Evolutionary conservation across 2,888 invertebrate species (phyloP).

Genomic region (Julus scandinavius): DNA sequence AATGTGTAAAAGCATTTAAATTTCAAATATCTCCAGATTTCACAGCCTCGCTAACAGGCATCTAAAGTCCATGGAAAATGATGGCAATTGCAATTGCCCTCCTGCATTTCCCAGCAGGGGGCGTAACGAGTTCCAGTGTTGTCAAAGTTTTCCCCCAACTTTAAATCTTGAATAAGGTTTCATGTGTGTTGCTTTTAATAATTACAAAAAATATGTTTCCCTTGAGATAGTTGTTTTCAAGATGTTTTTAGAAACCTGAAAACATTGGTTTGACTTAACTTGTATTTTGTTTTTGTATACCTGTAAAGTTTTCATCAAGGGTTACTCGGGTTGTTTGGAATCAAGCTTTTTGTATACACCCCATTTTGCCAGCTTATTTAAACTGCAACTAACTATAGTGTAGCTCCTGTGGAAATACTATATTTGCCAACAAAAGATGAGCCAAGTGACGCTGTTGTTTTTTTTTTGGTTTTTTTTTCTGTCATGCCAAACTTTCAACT

Average conservation of each 20-base stretch:
- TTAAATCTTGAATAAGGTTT: too few relatives aligned
- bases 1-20: background rate
- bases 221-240: too few relatives aligned
- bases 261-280: too few relatives aligned
- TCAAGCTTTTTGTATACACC: background rate
- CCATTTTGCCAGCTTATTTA: too few relatives aligned
- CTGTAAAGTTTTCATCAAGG: too few relatives aligned
- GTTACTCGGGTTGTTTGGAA: background rate
- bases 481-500: conserved; percentile 7
- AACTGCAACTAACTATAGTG: background rate
- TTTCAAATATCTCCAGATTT: background rate
- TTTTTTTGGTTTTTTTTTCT: background rate
- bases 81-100: background rate
- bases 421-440: conserved; percentile 6
- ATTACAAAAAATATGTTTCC: too few relatives aligned
- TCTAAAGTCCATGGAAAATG: background rate
- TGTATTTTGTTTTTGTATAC: too few relatives aligned
- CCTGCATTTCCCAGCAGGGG: background rate
- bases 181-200: too few relatives aligned
- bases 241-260: too few relatives aligned
- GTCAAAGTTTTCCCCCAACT: too few relatives aligned
- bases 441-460: background rate
- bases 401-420: background rate
- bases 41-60: background rate
- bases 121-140: background rate